Evolutionary conservation across 2,888 invertebrate species (phyloP).

Genomic region (Tipula lateralis): DNA sequence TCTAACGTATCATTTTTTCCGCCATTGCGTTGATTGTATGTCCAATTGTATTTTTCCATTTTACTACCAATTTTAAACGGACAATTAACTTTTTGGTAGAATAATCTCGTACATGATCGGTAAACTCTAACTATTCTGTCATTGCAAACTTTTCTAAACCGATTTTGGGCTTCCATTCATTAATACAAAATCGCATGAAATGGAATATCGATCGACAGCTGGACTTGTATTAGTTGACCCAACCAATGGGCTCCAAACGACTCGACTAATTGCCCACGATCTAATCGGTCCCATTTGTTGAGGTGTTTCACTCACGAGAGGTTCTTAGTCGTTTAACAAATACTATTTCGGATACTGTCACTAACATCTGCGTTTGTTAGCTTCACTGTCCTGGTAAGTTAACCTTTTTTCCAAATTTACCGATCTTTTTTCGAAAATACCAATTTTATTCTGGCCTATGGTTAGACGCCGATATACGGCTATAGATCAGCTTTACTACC

Average conservation of each 20-base stretch:
- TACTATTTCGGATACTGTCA: conserved; percentile 50
- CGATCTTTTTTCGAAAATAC: neutral
- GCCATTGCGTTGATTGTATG: conserved; percentile 62
- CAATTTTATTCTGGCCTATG: neutral
- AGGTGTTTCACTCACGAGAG: conserved; percentile 38
- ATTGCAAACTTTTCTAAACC: conserved; percentile 54
- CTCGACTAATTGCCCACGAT: conserved; percentile 67
- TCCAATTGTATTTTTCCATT: conserved; percentile 73
- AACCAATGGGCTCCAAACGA: conserved; percentile 67
- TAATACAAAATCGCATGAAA: conserved; percentile 66
- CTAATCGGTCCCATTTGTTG: conserved; percentile 53
- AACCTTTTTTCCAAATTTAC: neutral
- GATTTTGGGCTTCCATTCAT: conserved; percentile 60
- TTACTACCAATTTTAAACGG: conserved; percentile 63
- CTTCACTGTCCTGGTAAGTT: neutral
- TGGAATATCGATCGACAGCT: conserved; percentile 68
- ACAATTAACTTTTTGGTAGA: conserved; percentile 61
- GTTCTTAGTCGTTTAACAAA: conserved; percentile 55
- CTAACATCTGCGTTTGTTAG: neutral
- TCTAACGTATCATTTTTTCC: conserved; percentile 67
- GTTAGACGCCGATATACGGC: neutral
- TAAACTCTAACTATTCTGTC: conserved; percentile 58
- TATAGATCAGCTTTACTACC: too few relatives aligned
- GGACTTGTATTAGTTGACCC: conserved; percentile 70
- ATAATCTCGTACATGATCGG: conserved; percentile 64